Evolutionary conservation across 2,797 vertebrate species (phyloP), one percentile per base, ranked within the genome.

Genomic region (Siniperca undulata): DNA sequence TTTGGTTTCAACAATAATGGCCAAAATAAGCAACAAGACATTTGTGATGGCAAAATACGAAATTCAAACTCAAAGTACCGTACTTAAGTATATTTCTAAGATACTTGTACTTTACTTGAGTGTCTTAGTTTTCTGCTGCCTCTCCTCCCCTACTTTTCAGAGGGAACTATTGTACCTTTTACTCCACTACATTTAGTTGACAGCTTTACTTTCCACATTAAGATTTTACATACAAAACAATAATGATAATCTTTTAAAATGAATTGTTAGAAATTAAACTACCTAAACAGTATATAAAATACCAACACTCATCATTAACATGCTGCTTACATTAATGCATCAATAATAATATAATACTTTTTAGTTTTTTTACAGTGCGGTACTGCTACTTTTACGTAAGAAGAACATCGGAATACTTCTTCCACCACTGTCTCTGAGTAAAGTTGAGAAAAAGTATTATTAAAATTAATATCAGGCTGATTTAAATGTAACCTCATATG

Each of bases 211-310:
- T n/a, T 7, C 9, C 58, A 4, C 17, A 36, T 19, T 19, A 3
- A 20, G 30, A 30, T 30, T 30, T 30, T 30, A 30, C 30, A 30
- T 30, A 30, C 30, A 30, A 30, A 30, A 30, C 19, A 50, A 50
- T 50, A 59, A 59, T 59, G 6, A 55, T 40, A 17, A n/a, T 53
- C 9, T 48, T 66, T 66, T 66, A 12, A 30, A 70, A 70, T 42
- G 36, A 44, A 59, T 53, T 68, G 11, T 68, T 42, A 20, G 20
- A 58, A 17, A 27, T 40, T 4, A 42, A 42, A 64, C n/a, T 65
- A 27, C n/a, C 6, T 2, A 62, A 46, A 27, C 22, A 20, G 24
- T 48, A 34, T 24, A 20, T 19, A 30, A 66, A 66, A 30, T 17
- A 30, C 64, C 17, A 46, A 30, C 38, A 27, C 5, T 3, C 16